Base-by-base conservation (phyloP, 2,113 vertebrate genomes). In the Microcebus tavaratra region DNA sequence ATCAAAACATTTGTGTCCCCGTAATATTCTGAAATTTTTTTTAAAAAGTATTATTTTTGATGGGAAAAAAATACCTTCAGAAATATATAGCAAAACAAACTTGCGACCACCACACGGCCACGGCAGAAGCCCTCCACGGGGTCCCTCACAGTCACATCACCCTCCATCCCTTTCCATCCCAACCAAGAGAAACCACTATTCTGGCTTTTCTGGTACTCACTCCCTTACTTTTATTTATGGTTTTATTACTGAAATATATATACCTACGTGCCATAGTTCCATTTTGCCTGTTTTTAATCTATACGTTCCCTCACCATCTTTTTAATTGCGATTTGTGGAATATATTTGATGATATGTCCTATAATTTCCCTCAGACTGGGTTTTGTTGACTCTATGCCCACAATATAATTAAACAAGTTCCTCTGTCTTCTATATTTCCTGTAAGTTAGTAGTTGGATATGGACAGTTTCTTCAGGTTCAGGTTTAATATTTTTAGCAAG, bases 61-160 rank as follows among this genome's bases (percentile, higher is more conserved):
- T 6, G 55, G 55, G 15, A 17, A 55, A 53, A 50, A 91, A 48
- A 8, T 39, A 91, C 27, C 85, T 9, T 86, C 76, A 96, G 31
- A 97, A 59, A 91, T 85, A 73, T 6, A 89, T 1, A 95, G 34
- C 23, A 88, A 95, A 81, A 39, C 75, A 25, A 76, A 93, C 53
- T 57, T n/a, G 27, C 67, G 79, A 92, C 39, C 53, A 93, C 6
- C 23, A 87, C 1, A 21, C 18, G 53, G 36, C 10, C 23, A 68
- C 20, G n/a, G n/a, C 1, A 82, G 21, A 94, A 86, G 53, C 8
- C 68, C 42, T 55, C 45, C 20, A 31, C 8, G 6, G 14, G 31
- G 8, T 21, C 11, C 42, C 68, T 72, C 36, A 15, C 34, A 42
- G 34, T n/a, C 48, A 65, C 3, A 9, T 39, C 15, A 55, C 13